Percentiles rank a stretch among this genome's conserved stretches.
Evolutionary conservation across 2,113 vertebrate genomes (phyloP).

Genomic region (Pleuronectes platessa): DNA sequence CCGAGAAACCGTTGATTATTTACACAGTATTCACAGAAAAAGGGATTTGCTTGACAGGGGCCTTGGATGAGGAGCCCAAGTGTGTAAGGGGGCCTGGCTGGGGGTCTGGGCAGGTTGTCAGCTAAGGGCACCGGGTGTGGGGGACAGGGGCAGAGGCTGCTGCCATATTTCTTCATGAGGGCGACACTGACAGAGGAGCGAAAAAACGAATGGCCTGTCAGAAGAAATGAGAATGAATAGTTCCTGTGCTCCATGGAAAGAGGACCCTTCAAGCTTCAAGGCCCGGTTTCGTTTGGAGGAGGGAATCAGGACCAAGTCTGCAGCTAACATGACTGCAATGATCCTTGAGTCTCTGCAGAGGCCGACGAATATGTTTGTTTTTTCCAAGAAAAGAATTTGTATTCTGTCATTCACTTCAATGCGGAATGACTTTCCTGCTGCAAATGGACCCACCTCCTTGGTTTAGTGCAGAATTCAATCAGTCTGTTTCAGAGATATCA

Average conservation of each 20-base stretch:
- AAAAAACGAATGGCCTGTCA: slow-evolving; percentile 84
- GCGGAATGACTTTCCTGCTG: not conserved
- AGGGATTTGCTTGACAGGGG: not conserved
- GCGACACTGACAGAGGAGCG: slow-evolving; percentile 78
- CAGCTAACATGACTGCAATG: slow-evolving; percentile 30
- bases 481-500: no score
- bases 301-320: slow-evolving; percentile 40
- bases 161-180: slow-evolving; percentile 86
- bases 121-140: slow-evolving; percentile 66
- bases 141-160: slow-evolving; percentile 68
- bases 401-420: not conserved
- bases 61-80: slow-evolving; percentile 17
- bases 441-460: not conserved
- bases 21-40: no score
- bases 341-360: not conserved
- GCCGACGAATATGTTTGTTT: not conserved
- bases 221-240: slow-evolving; percentile 84
- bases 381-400: not conserved
- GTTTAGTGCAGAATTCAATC: not conserved
- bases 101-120: slow-evolving; percentile 59
- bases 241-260: slow-evolving; percentile 72
- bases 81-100: slow-evolving; percentile 13
- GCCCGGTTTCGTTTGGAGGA: slow-evolving; percentile 29
- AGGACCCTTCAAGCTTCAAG: slow-evolving; percentile 80
- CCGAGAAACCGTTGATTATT: no score